These are phyloP conservation scores for Premnoplex brunnescens DNA, from an alignment of 2,797 vertebrate genomes.

Conservation along the genomic window DNA sequence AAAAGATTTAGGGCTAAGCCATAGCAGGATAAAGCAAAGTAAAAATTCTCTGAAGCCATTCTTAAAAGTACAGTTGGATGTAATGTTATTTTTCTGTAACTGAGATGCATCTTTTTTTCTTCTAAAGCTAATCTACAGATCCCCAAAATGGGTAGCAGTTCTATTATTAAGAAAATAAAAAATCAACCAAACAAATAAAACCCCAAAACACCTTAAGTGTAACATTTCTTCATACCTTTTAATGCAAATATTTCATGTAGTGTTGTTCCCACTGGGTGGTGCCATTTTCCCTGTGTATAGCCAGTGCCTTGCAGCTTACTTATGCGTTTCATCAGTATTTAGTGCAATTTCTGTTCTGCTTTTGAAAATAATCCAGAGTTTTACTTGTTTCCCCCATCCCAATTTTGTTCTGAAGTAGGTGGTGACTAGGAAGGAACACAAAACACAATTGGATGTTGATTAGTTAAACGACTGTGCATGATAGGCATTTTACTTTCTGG, in stretches of 20 bases:
- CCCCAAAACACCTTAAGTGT: neutral
- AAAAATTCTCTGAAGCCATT: neutral
- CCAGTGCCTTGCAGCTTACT: neutral
- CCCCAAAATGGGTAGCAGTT: neutral
- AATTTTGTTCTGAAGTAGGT: neutral
- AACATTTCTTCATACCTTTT: neutral
- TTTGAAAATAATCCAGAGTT: neutral
- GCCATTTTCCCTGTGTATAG: constrained; percentile 49
- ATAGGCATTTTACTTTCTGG: neutral
- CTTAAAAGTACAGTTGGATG: neutral
- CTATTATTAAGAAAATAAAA: neutral
- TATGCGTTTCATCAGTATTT: neutral
- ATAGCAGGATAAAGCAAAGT: neutral
- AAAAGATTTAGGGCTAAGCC: neutral
- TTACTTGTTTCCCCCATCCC: neutral
- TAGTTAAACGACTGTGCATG: neutral
- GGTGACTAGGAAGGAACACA: neutral
- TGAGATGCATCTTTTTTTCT: neutral
- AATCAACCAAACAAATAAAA: neutral
- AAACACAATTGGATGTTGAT: neutral
- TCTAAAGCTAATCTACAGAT: neutral
- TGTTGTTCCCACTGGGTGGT: constrained; percentile 72
- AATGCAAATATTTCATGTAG: neutral
- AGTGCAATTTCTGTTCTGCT: neutral
- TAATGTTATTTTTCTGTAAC: neutral